Percentiles rank a stretch among this genome's conserved stretches.
phyloP scores from a whole-genome alignment of 2,797 vertebrate species.

The Dicrostonyx torquatus region DNA sequence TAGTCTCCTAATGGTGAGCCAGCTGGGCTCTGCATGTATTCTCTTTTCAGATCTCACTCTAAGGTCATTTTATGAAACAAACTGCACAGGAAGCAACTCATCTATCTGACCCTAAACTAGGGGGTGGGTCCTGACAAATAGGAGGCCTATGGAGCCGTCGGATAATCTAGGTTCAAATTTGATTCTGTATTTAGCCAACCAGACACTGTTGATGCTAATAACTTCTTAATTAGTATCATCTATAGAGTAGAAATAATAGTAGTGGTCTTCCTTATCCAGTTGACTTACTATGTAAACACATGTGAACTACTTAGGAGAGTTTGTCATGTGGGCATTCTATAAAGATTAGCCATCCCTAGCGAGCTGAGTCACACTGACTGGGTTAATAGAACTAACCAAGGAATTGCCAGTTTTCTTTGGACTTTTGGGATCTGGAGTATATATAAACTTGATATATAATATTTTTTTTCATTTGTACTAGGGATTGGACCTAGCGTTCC shows the following conservation, averaged over 20 bases:
- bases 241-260: not conserved
- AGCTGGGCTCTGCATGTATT: not conserved
- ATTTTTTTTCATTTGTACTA: not conserved
- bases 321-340: not conserved
- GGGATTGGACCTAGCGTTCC: not conserved
- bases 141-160: not conserved
- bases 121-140: not conserved
- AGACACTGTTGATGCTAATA: not conserved
- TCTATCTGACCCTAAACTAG: not conserved
- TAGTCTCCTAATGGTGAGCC: not conserved
- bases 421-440: not conserved
- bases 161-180: not conserved
- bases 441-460: not conserved
- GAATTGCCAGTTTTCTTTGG: not conserved
- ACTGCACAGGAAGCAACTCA: not conserved
- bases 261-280: not conserved
- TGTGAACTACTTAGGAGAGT: not conserved
- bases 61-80: not conserved
- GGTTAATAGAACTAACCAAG: not conserved
- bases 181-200: constrained; percentile 9
- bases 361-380: not conserved
- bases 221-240: not conserved
- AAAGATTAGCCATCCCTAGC: not conserved
- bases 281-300: not conserved
- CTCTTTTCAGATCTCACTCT: not conserved